Evolutionary conservation across 2,888 invertebrate species (phyloP).

Genomic region (Pammene fasciana): DNA sequence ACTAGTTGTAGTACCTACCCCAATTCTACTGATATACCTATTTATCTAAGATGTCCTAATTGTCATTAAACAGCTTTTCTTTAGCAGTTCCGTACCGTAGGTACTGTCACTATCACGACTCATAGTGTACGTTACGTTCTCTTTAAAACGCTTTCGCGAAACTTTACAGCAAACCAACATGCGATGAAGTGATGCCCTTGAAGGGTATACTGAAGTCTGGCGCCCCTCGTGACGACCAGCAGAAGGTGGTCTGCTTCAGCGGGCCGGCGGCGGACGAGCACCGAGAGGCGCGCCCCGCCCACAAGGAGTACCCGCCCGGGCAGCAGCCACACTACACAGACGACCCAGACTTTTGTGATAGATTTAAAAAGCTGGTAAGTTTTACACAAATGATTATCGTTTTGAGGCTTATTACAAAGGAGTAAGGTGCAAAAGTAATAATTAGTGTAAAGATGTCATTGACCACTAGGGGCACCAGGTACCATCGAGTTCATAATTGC

Average conservation of each 20-base stretch:
- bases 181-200: conserved; percentile 66
- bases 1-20: no score
- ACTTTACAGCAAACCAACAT: conserved; percentile 65
- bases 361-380: conserved; percentile 64
- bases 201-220: conserved; percentile 76
- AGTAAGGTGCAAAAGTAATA: no score
- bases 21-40: no score
- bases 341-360: conserved; percentile 66
- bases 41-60: no score
- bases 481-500: no score
- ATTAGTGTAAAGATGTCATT: no score
- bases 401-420: no score
- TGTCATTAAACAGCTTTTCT: no score
- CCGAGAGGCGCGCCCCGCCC: conserved; percentile 50
- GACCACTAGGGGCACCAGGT: no score
- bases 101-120: background rate
- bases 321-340: conserved; percentile 67
- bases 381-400: no score
- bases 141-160: background rate
- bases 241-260: conserved; percentile 78
- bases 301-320: conserved; percentile 56
- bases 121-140: background rate
- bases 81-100: no score
- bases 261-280: conserved; percentile 68
- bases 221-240: conserved; percentile 71